Evolutionary conservation across 2,113 vertebrate genomes (phyloP).

Genomic region (Tympanuchus pallidicinctus): DNA sequence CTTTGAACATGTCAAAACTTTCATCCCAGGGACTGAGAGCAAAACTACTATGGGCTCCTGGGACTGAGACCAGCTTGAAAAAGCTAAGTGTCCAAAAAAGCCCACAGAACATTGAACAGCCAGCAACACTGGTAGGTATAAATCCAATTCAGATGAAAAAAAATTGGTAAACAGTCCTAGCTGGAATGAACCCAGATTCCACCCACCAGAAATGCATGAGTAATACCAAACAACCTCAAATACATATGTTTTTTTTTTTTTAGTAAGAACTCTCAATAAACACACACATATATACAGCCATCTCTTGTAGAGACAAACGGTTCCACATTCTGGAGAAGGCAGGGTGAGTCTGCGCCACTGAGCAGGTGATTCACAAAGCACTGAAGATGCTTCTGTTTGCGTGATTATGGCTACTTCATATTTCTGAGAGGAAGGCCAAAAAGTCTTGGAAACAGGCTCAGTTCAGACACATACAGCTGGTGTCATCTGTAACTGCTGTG

Average conservation of each 20-base stretch:
- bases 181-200: neutral
- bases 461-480: neutral
- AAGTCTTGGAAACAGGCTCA: neutral
- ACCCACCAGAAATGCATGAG: neutral
- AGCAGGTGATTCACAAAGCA: neutral
- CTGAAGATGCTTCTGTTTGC: neutral
- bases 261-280: neutral
- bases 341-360: neutral
- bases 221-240: neutral
- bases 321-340: neutral
- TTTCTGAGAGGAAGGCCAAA: neutral
- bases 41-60: neutral
- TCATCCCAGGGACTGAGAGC: neutral
- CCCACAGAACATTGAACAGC: neutral
- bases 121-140: neutral
- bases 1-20: neutral
- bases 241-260: neutral
- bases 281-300: neutral
- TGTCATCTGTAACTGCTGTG: neutral
- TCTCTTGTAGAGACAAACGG: neutral
- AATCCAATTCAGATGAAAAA: neutral
- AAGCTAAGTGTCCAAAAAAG: neutral
- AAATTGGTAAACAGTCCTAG: neutral
- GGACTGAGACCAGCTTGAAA: neutral
- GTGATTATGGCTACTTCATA: accelerated